Evolutionary conservation across 2,797 vertebrate species (phyloP), one percentile per base, ranked within the genome.

Genomic region (Rhadinocentrus ornatus): DNA sequence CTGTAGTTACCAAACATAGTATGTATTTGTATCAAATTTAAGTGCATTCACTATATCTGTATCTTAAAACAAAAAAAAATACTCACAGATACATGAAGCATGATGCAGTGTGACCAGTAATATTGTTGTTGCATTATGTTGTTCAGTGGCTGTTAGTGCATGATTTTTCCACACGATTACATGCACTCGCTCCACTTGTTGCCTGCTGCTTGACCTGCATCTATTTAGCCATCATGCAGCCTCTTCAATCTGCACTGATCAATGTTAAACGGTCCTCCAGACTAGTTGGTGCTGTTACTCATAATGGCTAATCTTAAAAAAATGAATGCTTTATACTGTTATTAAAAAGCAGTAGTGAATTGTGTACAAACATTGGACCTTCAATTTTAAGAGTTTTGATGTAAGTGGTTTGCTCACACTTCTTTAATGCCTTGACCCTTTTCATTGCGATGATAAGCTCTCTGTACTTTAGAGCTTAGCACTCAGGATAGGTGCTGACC

Each of bases 121-220:
- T 48, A 24, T 24, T 70, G 39, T 57, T 44, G 18, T 71, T 37
- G 26, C 77, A 78, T 52, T 69, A 32, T 41, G 44, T 62, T 53
- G 24, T 70, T 31, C 53, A 39, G 48, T 26, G 7, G 22, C 53
- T 15, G 2, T 50, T 62, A 44, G 60, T 46, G 34, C 52, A 29
- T 65, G 62, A 72, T 59, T 66, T 76, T 80, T 76, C 80, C 77
- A 73, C 68, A 63, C 60, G 71, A 73, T 84, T 77, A 75, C 18
- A 54, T 26, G 61, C 46, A 69, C 61, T 53, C 15, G 1, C 11
- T 73, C 39, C 63, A 35, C 65, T 72, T 65, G 35, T 61, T 66
- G 16, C 54, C 54, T 1, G 0, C 13, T 64, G 54, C 62, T 64
- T 71, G 35, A 66, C 29, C 55, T 52, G 24, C 34, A 32, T 6